These are phyloP conservation scores for Sinocyclocheilus grahami DNA, from an alignment of 2,113 vertebrate genomes.

Conservation along the genomic window DNA sequence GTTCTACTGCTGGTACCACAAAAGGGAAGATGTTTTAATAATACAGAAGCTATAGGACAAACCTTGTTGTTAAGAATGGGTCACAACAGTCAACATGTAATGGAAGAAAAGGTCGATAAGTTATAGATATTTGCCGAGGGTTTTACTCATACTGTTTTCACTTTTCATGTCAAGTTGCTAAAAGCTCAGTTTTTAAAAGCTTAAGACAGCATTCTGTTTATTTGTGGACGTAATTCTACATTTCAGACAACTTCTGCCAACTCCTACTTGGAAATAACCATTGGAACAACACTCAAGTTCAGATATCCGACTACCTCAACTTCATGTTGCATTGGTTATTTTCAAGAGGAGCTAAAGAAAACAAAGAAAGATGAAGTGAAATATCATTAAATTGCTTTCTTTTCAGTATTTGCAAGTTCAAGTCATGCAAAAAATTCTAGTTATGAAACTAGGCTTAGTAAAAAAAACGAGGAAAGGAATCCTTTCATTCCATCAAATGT, in stretches of 20 bases:
- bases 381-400: background rate
- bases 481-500: background rate
- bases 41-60: constrained; percentile 3
- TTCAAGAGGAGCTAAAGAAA: background rate
- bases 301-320: background rate
- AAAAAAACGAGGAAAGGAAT: no score
- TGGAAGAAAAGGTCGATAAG: background rate
- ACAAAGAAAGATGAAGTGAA: background rate
- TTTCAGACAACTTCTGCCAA: background rate
- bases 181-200: background rate
- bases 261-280: background rate
- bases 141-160: background rate
- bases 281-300: background rate
- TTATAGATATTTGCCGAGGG: background rate
- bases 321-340: background rate
- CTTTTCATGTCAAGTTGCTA: background rate
- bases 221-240: background rate
- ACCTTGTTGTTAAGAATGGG: background rate
- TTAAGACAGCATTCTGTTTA: background rate
- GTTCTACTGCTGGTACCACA: background rate
- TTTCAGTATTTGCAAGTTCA: background rate
- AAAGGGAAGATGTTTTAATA: constrained; percentile 27
- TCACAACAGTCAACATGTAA: background rate
- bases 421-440: background rate
- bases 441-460: no score